phyloP scores from a whole-genome alignment of 2,113 vertebrate genomes.

The pig (Sus scrofa) region T2T-Sscrofa CM000826.6:21076001-21076500 shows the following conservation, averaged over 20 bases:
- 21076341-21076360: not conserved
- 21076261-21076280: not conserved
- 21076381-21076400: not conserved
- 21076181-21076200: not conserved
- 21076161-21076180: too few species aligned
- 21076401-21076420: not conserved
- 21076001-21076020: constrained; percentile 18
- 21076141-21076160: too few species aligned
- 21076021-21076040: not conserved
- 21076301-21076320: not conserved
- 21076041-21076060: not conserved
- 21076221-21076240: not conserved
- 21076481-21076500: not conserved
- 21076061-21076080: too few species aligned
- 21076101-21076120: too few species aligned
- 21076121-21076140: too few species aligned
- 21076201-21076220: not conserved
- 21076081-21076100: too few species aligned
- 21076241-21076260: not conserved
- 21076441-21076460: not conserved
- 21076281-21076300: not conserved
- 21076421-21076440: not conserved
- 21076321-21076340: not conserved
- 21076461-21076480: not conserved
- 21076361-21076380: not conserved